These are phyloP conservation scores for Panthera uncia DNA, from an alignment of 2,113 vertebrate species.

Conservation along the genomic window DNA sequence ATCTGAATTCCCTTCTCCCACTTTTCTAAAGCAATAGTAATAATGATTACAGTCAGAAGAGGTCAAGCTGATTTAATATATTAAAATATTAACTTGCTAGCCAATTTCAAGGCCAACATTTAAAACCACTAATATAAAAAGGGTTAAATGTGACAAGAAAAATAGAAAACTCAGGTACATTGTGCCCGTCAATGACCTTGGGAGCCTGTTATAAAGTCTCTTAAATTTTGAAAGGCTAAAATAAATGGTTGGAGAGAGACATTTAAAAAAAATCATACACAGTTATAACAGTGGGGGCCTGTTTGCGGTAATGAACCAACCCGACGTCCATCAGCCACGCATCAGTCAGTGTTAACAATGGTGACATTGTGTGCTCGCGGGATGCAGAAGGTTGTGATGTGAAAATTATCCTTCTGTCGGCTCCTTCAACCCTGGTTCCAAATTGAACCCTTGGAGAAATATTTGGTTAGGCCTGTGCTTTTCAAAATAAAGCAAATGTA, in stretches of 20 bases:
- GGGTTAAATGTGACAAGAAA: slow-evolving; percentile 18
- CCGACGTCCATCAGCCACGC: not conserved
- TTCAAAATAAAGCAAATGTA: slow-evolving; percentile 49
- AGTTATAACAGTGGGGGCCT: slow-evolving; percentile 40
- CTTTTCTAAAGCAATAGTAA: not conserved
- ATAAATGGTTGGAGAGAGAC: slow-evolving; percentile 35
- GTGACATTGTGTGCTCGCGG: not conserved
- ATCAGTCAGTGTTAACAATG: not conserved
- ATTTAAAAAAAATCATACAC: not conserved
- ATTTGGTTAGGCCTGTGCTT: slow-evolving; percentile 34
- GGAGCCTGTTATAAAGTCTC: slow-evolving; percentile 28
- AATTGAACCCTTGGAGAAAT: slow-evolving; percentile 52
- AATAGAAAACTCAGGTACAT: not conserved
- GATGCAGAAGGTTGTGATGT: not conserved
- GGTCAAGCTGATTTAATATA: slow-evolving; percentile 21
- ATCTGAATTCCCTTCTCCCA: not conserved
- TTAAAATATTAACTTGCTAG: slow-evolving; percentile 44
- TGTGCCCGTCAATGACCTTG: not conserved
- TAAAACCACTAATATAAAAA: not conserved
- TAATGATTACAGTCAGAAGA: not conserved
- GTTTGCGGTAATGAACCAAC: slow-evolving; percentile 31
- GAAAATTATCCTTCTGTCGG: not conserved
- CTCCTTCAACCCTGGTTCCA: not conserved
- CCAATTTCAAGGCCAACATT: not conserved
- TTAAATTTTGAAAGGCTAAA: slow-evolving; percentile 53